Evolutionary conservation across 35 echinoderm and acorn worm genomes (phyloP), one percentile per base, ranked within the genome.

Genomic region (Nesometra sesokonis): DNA sequence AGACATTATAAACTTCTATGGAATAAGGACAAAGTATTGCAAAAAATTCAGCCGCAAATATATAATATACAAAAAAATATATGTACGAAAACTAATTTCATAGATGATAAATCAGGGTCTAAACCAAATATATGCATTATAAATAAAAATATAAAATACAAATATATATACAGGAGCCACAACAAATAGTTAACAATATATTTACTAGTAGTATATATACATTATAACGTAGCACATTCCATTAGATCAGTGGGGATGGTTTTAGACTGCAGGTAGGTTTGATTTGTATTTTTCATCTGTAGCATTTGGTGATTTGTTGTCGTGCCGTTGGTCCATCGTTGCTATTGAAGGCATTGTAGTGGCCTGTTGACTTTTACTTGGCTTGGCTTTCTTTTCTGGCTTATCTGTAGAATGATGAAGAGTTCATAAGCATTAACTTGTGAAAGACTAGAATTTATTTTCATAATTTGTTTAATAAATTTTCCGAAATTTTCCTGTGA

Each of bases 301-400:
- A 8, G 85, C 46, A 9, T 78, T 86, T 17, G 82, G 80, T 67
- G 88, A 82, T 38, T 84, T 85, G 89, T 37, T 83, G 79, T 88
- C 29, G 79, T 89, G 32, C 47, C 77, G 2, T 36, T 85, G 76
- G 40, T 90, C 89, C 11, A 91, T 76, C 35, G 88, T 90, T 85
- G 91, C 91, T 91, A 97, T 97, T 32, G 93, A 91, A 32, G 94
- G 94, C 94, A 97, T 97, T 1, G 91, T 90, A 43, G 94, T 93
- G 79, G 23, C 81, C 9, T 97, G 91, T 37, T 90, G 91, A n/a
- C 91, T 93, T 76, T 97, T 97, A 84, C 93, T 97, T 31, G 77
- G 1, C 40, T 97, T 97, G 17, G 85, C 82, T 84, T 97, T 97
- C 91, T 89, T 93, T 4, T 97, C 89, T 37, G 78, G 91, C 35